Evolutionary conservation across 2,797 vertebrate species (phyloP).

Genomic region (Alfaro cultratus): DNA sequence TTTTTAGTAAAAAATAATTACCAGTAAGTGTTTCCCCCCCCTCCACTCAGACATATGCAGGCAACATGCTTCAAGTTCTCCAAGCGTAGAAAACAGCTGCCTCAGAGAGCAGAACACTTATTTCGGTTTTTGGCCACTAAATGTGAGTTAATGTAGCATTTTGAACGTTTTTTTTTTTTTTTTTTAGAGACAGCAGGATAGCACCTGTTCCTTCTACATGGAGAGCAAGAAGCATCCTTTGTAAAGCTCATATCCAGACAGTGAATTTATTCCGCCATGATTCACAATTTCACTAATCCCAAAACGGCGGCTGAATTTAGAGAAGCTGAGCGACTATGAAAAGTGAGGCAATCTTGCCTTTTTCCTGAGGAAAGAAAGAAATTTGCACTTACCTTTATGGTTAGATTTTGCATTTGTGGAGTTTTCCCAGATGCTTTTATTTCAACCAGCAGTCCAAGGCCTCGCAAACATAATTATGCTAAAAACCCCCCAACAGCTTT

Average conservation of each 20-base stretch:
- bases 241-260: neutral
- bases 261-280: neutral
- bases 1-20: neutral
- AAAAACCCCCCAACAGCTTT: no score
- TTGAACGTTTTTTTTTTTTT: neutral
- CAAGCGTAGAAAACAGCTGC: slow-evolving; percentile 24
- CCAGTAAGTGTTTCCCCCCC: neutral
- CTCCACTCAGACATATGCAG: slow-evolving; percentile 15
- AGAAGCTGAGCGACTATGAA: neutral
- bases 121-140: slow-evolving; percentile 18
- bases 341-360: neutral
- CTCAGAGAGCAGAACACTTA: slow-evolving; percentile 3
- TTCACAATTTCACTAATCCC: neutral
- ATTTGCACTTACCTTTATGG: neutral
- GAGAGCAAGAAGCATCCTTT: slow-evolving; percentile 5
- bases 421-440: neutral
- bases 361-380: neutral
- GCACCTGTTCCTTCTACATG: slow-evolving; percentile 5
- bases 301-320: neutral
- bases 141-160: slow-evolving; percentile 8
- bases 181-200: neutral
- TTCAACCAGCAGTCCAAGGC: neutral
- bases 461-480: neutral
- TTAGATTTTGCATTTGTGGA: neutral
- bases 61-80: slow-evolving; percentile 20